Evolutionary conservation across 2,113 vertebrate genomes (phyloP).

Genomic region (Nansenia antarctica): DNA sequence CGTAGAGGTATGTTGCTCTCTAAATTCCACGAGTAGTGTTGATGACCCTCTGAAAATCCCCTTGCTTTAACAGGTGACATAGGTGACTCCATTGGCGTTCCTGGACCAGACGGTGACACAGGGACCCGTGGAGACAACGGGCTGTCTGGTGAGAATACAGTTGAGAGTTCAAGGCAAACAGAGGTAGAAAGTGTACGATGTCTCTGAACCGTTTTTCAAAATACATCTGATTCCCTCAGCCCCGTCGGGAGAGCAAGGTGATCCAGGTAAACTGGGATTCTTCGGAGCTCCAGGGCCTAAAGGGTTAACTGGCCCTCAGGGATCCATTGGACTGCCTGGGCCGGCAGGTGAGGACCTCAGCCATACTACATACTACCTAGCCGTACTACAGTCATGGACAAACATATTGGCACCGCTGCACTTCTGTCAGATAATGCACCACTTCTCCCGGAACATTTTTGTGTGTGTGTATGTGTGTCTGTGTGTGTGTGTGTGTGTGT

Average conservation of each 20-base stretch:
- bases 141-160: constrained; percentile 42
- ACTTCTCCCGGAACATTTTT: too few species aligned
- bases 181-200: background rate
- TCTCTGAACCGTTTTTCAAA: background rate
- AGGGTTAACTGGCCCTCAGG: constrained; percentile 63
- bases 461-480: too few species aligned
- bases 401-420: too few species aligned
- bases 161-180: background rate
- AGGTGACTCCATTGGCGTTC: constrained; percentile 55
- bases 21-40: background rate
- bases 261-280: constrained; percentile 36
- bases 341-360: constrained; percentile 36
- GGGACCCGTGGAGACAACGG: constrained; percentile 61
- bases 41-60: background rate
- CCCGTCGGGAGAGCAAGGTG: constrained; percentile 49
- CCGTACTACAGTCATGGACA: too few species aligned
- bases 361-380: background rate
- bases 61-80: constrained; percentile 55
- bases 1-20: too few species aligned
- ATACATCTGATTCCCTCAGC: constrained; percentile 41
- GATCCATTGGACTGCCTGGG: constrained; percentile 43
- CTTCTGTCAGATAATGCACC: too few species aligned
- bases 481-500: too few species aligned
- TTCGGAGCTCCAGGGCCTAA: constrained; percentile 49
- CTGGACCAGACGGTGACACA: constrained; percentile 56